Evolutionary conservation across 2,888 invertebrate species (phyloP).

Genomic region (Ormyrus labotus): DNA sequence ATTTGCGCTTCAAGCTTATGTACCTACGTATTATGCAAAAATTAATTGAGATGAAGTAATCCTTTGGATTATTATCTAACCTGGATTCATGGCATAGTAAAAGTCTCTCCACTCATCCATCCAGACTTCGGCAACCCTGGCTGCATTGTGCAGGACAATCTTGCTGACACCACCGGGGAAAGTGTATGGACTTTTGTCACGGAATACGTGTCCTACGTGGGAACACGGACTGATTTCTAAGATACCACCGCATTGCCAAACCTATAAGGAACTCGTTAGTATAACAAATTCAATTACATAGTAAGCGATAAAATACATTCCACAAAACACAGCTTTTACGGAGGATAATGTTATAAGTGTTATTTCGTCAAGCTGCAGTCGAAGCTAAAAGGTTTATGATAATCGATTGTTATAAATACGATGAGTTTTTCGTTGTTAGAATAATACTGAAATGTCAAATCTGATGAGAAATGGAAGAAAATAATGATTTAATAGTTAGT

Average conservation of each 20-base stretch:
- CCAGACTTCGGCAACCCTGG: conserved; percentile 99
- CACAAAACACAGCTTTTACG: conserved; percentile 46
- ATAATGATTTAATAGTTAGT: background rate
- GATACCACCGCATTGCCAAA: conserved; percentile 97
- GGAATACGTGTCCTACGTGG: conserved; percentile 97
- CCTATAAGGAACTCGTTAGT: conserved; percentile 79
- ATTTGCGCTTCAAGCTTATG: conserved; percentile 45
- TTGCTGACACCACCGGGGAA: conserved; percentile 99
- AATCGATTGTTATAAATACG: background rate
- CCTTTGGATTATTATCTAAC: conserved; percentile 77
- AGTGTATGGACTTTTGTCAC: conserved; percentile 98
- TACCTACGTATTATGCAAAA: conserved; percentile 39
- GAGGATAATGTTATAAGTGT: conserved; percentile 7
- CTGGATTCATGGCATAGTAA: conserved; percentile 99
- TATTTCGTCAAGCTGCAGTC: conserved; percentile 14
- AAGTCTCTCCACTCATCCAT: conserved; percentile 99
- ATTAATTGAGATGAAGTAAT: conserved; percentile 29
- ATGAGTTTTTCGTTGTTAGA: no score
- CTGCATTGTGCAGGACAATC: conserved; percentile 98
- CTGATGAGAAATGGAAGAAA: no score
- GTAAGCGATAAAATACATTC: conserved; percentile 45
- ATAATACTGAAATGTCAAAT: no score
- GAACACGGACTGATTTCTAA: conserved; percentile 97
- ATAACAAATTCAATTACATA: conserved; percentile 49
- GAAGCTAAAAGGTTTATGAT: background rate